These are phyloP conservation scores for Thymelicus lineola DNA, from an alignment of 2,888 invertebrate genomes.

Conservation along the genomic window DNA sequence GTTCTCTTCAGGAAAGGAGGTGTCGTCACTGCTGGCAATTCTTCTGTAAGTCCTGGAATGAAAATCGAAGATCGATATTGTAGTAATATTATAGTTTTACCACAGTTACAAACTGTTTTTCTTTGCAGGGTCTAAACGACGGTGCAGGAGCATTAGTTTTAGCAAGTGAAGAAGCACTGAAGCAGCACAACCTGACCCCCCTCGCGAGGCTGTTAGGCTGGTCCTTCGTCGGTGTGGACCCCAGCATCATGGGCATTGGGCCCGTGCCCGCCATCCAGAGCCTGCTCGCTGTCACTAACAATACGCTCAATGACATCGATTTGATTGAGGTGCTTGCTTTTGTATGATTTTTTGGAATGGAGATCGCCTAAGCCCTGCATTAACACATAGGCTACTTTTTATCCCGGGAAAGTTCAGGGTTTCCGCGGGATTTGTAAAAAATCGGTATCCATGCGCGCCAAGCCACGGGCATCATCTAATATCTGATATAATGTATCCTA, in stretches of 20 bases:
- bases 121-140: constrained; percentile 95
- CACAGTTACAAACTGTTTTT: too few species aligned
- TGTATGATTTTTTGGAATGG: too few species aligned
- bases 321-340: constrained; percentile 96
- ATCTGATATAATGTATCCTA: too few species aligned
- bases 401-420: too few species aligned
- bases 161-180: constrained; percentile 95
- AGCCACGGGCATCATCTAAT: too few species aligned
- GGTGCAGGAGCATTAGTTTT: constrained; percentile 96
- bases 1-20: constrained; percentile 97
- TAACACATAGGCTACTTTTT: too few species aligned
- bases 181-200: constrained; percentile 89
- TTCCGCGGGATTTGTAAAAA: too few species aligned
- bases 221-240: constrained; percentile 96
- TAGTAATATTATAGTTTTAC: too few species aligned
- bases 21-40: constrained; percentile 96
- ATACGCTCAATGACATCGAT: constrained; percentile 94
- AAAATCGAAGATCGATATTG: too few species aligned
- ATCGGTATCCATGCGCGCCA: too few species aligned
- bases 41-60: constrained; percentile 87
- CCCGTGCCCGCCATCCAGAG: constrained; percentile 97
- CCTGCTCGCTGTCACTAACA: constrained; percentile 91
- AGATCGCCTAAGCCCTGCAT: too few species aligned
- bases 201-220: constrained; percentile 96
- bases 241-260: constrained; percentile 98